Percentiles rank a stretch among this genome's conserved stretches.
Conservation (phyloP, 2,113 vertebrate species). For the Engraulis encrasicolus region DNA sequence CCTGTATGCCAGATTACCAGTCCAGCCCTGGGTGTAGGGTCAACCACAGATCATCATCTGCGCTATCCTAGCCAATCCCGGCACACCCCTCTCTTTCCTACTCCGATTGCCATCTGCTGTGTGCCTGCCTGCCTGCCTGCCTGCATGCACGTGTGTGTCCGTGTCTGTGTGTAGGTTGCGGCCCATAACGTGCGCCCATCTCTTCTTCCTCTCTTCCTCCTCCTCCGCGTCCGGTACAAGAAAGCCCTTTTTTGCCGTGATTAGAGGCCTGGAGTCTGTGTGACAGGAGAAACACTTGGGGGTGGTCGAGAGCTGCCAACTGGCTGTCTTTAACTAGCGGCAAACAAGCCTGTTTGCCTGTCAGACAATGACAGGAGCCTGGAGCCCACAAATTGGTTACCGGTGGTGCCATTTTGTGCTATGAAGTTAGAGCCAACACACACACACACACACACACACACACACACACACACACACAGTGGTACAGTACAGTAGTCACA, state of each 20-base stretch:
- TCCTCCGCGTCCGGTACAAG: not conserved
- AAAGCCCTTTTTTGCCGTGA: constrained; percentile 48
- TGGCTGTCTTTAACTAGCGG: constrained; percentile 33
- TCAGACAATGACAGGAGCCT: not conserved
- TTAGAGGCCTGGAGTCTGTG: constrained; percentile 57
- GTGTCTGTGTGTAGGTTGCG: not conserved
- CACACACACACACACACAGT: not conserved
- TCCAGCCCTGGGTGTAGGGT: too few relatives aligned
- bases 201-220: not conserved
- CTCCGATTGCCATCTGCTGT: constrained; percentile 1
- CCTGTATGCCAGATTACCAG: too few relatives aligned
- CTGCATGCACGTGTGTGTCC: not conserved
- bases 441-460: not conserved
- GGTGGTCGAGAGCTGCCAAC: constrained; percentile 49
- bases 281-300: constrained; percentile 47
- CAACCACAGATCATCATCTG: constrained; percentile 51
- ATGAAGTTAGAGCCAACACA: constrained; percentile 3
- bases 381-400: not conserved
- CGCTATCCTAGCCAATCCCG: constrained; percentile 21
- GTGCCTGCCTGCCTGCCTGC: constrained; percentile 11
- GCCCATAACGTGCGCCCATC: not conserved
- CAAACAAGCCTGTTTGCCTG: constrained; percentile 19
- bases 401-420: constrained; percentile 36
- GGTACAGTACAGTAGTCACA: too few relatives aligned
- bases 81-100: constrained; percentile 60